phyloP scores from a whole-genome alignment of 1,140 invertebrate species.

The Ostrea edulis region DNA sequence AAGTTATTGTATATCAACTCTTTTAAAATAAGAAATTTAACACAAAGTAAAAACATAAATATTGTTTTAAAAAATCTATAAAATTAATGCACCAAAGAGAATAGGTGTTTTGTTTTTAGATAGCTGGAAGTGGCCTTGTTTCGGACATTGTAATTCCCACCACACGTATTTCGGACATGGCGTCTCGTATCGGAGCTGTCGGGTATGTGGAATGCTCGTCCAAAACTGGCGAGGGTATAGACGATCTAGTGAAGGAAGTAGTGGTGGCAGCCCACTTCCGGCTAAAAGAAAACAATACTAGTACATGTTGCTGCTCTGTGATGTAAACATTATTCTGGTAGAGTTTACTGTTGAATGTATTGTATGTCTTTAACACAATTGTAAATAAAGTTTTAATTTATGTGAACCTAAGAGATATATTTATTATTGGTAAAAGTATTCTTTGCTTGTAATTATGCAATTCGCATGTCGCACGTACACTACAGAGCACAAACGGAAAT shows the following conservation, averaged over 20 bases:
- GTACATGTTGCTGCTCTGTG: conserved; percentile 1
- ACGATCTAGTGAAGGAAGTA: conserved; percentile 61
- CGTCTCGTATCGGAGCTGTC: conserved; percentile 86
- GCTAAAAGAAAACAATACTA: conserved; percentile 16
- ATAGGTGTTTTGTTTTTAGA: conserved; percentile 32
- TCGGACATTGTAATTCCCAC: conserved; percentile 76
- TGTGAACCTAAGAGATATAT: background rate
- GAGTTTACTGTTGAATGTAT: background rate
- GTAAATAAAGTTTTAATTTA: background rate
- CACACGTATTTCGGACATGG: conserved; percentile 86
- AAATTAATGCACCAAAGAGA: too few species aligned
- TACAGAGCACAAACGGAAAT: background rate
- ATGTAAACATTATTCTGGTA: background rate
- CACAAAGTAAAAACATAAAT: too few species aligned
- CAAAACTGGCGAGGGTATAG: conserved; percentile 91
- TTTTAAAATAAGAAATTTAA: too few species aligned
- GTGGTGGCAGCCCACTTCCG: conserved; percentile 54
- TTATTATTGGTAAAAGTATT: background rate
- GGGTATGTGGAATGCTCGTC: conserved; percentile 94
- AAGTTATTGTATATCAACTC: too few species aligned
- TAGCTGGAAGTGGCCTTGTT: conserved; percentile 71
- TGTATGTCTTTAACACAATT: background rate
- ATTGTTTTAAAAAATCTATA: too few species aligned
- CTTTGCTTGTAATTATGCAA: background rate
- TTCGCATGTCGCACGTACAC: background rate